Conservation (phyloP, 2,113 vertebrate species). For the Marcusenius ussheri region DNA sequence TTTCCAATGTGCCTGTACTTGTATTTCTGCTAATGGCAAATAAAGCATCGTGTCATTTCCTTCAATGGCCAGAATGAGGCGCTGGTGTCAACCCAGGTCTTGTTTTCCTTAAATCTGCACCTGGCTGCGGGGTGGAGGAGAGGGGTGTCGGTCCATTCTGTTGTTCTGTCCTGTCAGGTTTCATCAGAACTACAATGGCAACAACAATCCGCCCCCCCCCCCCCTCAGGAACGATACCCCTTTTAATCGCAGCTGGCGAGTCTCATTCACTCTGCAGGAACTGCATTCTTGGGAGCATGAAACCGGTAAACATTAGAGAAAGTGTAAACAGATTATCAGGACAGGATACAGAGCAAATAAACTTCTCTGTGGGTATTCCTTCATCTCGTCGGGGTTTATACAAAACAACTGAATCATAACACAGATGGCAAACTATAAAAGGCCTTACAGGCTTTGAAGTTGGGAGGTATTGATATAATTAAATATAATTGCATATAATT, state of each 20-base stretch:
- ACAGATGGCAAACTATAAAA: background rate
- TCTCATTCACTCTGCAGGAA: background rate
- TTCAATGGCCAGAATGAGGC: background rate
- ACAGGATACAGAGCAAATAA: slow-evolving; percentile 4
- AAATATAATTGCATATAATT: background rate
- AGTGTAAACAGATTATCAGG: background rate
- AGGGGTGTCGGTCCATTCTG: background rate
- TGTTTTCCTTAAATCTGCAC: slow-evolving; percentile 56
- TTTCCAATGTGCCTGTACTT: background rate
- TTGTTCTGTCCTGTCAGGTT: slow-evolving; percentile 38
- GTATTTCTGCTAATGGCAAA: background rate
- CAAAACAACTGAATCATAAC: background rate
- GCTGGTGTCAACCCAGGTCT: slow-evolving; percentile 37
- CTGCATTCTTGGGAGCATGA: background rate
- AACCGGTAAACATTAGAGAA: slow-evolving; percentile 2
- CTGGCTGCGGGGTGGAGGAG: slow-evolving; percentile 28
- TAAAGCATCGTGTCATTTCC: background rate
- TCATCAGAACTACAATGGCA: slow-evolving; percentile 42
- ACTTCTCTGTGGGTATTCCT: background rate
- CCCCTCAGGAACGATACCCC: background rate
- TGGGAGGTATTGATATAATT: background rate
- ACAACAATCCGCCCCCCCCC: background rate
- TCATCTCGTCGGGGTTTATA: background rate
- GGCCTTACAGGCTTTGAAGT: background rate
- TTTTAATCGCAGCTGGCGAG: background rate